Percentiles rank a stretch among this genome's conserved stretches.
phyloP scores from a whole-genome alignment of 2,888 invertebrate genomes.

The Epistrophella euchroma region DNA sequence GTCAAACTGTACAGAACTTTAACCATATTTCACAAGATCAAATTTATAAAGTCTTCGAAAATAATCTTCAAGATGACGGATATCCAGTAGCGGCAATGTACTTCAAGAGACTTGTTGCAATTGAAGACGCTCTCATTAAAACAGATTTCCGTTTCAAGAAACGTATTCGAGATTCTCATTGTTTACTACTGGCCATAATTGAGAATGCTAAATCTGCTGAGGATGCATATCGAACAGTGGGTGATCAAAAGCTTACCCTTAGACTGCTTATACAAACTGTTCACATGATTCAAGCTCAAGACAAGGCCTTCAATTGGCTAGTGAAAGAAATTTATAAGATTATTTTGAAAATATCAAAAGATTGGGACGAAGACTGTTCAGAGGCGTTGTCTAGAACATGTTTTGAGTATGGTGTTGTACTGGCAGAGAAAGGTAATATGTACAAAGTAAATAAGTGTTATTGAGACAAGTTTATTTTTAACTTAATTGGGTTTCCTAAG shows the following conservation, averaged over 20 bases:
- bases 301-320: constrained; percentile 48
- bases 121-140: constrained; percentile 76
- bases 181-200: constrained; percentile 78
- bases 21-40: neutral
- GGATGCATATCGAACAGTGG: constrained; percentile 62
- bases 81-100: constrained; percentile 79
- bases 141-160: constrained; percentile 49
- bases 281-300: constrained; percentile 60
- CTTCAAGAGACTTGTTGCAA: constrained; percentile 77
- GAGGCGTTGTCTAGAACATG: constrained; percentile 43
- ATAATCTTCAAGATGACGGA: constrained; percentile 58
- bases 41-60: constrained; percentile 8
- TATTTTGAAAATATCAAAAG: constrained; percentile 18
- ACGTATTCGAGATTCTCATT: constrained; percentile 59
- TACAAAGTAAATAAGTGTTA: neutral
- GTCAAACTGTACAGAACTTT: neutral
- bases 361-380: constrained; percentile 16
- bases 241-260: constrained; percentile 70
- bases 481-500: neutral
- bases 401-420: constrained; percentile 53
- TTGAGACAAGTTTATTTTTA: neutral
- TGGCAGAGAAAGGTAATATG: constrained; percentile 49
- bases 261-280: constrained; percentile 78
- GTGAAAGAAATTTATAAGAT: constrained; percentile 54
- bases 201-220: constrained; percentile 80